Evolutionary conservation across 2,113 vertebrate genomes (phyloP).

Genomic region (Eublepharis macularius): DNA sequence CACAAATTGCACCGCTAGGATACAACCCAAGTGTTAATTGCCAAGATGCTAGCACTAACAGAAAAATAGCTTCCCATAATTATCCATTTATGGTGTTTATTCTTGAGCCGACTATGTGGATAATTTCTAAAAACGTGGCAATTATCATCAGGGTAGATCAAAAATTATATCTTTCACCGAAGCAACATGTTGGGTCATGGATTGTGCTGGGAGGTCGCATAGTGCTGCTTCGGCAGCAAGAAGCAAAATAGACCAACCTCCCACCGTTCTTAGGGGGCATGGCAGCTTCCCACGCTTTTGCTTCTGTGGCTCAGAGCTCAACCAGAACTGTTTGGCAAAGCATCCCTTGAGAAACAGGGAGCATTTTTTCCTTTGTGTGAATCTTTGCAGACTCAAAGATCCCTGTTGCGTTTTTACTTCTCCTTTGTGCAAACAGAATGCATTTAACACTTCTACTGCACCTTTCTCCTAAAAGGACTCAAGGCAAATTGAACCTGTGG

Average conservation of each 20-base stretch:
- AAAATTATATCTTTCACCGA: neutral
- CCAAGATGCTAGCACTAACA: accelerated
- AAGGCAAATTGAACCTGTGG: too few species aligned
- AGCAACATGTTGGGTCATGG: neutral
- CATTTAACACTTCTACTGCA: too few species aligned
- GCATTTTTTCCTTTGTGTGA: neutral
- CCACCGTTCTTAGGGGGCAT: neutral
- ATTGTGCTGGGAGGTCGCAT: neutral
- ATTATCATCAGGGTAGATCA: neutral
- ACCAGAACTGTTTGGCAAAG: neutral
- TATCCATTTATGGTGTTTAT: neutral
- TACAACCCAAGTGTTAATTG: conserved; percentile 34
- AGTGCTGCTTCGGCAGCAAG: neutral
- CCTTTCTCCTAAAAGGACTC: too few species aligned
- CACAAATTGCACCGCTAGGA: neutral
- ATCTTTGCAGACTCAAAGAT: too few species aligned
- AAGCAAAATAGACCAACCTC: neutral
- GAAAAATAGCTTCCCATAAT: neutral
- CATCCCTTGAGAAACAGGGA: neutral
- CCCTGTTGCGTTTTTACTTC: too few species aligned
- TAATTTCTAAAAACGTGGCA: neutral
- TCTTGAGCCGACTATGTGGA: neutral
- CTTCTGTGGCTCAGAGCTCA: neutral
- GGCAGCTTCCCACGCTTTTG: neutral
- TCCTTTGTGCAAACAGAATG: too few species aligned